Conservation (phyloP, 2,797 vertebrate species). For the Channa striata region DNA sequence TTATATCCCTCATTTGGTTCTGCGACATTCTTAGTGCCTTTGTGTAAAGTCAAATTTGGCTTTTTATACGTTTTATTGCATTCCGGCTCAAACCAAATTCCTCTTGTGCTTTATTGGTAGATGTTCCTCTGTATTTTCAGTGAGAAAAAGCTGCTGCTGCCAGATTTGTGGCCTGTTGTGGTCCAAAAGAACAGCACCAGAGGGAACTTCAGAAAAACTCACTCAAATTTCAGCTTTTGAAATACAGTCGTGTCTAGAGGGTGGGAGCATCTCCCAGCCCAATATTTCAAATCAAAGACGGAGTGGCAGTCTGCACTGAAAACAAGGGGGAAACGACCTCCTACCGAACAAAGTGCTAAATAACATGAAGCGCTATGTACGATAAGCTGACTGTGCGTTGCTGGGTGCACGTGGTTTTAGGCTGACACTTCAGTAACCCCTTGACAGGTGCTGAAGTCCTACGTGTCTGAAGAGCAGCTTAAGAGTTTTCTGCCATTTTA, state of each 20-base stretch:
- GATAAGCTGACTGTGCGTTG: conserved; percentile 52
- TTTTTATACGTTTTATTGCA: conserved; percentile 77
- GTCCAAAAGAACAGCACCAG: conserved; percentile 82
- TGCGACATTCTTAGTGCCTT: conserved; percentile 74
- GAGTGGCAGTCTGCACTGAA: conserved; percentile 54
- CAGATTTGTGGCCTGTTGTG: conserved; percentile 82
- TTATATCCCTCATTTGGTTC: conserved; percentile 70
- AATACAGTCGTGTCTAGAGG: conserved; percentile 67
- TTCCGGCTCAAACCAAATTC: conserved; percentile 80
- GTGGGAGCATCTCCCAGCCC: conserved; percentile 69
- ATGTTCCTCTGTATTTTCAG: conserved; percentile 72
- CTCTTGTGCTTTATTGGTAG: conserved; percentile 73
- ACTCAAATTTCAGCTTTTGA: conserved; percentile 79
- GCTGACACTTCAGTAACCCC: conserved; percentile 73
- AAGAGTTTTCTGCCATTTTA: conserved; percentile 73
- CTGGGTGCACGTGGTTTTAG: conserved; percentile 64
- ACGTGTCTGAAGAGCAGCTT: conserved; percentile 71
- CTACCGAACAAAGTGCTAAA: conserved; percentile 58
- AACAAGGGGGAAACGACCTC: conserved; percentile 44
- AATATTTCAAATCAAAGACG: conserved; percentile 77
- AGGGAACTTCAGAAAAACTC: conserved; percentile 81
- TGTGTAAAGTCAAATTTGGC: conserved; percentile 76
- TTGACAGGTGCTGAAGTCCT: conserved; percentile 80
- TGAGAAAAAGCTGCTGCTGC: conserved; percentile 66
- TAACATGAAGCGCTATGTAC: conserved; percentile 33